These are phyloP conservation scores for Vidua macroura DNA, from an alignment of 2,113 vertebrate species.

Conservation along the genomic window DNA sequence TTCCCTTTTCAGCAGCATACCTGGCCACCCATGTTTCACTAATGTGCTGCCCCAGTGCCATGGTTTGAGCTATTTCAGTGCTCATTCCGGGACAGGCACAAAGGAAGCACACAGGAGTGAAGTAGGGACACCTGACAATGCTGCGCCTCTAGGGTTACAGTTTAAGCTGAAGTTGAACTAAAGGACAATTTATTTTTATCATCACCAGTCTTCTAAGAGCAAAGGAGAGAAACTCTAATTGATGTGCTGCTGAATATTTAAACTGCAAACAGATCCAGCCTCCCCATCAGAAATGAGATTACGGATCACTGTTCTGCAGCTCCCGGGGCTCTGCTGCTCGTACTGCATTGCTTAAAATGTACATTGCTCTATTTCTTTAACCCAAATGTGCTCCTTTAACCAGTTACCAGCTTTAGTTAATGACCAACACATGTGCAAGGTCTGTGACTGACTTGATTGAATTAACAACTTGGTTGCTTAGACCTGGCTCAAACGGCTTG, in stretches of 20 bases:
- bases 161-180: background rate
- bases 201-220: background rate
- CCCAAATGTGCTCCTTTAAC: background rate
- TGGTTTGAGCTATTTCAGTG: background rate
- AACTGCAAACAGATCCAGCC: background rate
- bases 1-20: background rate
- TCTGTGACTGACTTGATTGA: background rate
- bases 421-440: background rate
- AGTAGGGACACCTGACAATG: background rate
- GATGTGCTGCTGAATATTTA: background rate
- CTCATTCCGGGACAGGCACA: background rate
- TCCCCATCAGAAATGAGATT: background rate
- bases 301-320: rapidly evolving
- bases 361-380: background rate
- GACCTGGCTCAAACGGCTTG: background rate
- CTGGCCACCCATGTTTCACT: background rate
- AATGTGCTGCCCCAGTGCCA: background rate
- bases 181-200: background rate
- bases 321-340: background rate
- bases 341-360: background rate
- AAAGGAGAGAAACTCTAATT: background rate
- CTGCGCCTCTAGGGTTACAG: background rate
- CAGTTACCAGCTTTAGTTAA: background rate
- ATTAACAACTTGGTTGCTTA: background rate
- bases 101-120: background rate